phyloP scores from a whole-genome alignment of 2,888 invertebrate species.

The Stramonita haemastoma region DNA sequence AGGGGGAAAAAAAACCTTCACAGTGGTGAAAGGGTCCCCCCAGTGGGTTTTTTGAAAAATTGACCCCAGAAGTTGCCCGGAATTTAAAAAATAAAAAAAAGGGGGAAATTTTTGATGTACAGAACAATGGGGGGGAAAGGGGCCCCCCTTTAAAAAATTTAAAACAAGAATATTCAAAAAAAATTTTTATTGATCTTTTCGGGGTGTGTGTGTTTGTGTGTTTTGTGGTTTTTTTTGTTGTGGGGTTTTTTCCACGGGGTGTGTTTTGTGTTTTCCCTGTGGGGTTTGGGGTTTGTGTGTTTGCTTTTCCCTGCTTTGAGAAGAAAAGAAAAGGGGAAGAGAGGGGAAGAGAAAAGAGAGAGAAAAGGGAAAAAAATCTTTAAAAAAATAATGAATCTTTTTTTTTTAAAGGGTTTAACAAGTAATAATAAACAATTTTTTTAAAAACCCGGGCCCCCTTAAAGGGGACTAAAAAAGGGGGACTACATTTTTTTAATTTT shows the following conservation, averaged over 20 bases:
- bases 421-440: no score
- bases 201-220: background rate
- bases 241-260: no score
- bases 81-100: slow-evolving; percentile 58
- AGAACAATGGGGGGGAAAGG: slow-evolving; percentile 47
- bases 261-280: background rate
- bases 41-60: slow-evolving; percentile 49
- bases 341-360: no score
- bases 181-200: background rate
- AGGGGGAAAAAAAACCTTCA: background rate
- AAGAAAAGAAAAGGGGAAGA: background rate
- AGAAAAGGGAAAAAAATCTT: no score
- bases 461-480: no score
- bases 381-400: no score
- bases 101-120: slow-evolving; percentile 62
- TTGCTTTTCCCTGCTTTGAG: no score
- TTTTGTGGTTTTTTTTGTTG: background rate
- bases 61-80: slow-evolving; percentile 53
- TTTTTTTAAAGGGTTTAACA: no score
- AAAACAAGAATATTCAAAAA: no score
- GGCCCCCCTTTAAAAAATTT: background rate
- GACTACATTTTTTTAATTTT: no score
- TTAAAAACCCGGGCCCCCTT: no score
- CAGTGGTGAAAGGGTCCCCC: slow-evolving; percentile 30
- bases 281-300: background rate